phyloP scores from a whole-genome alignment of 2,888 invertebrate genomes.

The Drosophila antonietae region DNA sequence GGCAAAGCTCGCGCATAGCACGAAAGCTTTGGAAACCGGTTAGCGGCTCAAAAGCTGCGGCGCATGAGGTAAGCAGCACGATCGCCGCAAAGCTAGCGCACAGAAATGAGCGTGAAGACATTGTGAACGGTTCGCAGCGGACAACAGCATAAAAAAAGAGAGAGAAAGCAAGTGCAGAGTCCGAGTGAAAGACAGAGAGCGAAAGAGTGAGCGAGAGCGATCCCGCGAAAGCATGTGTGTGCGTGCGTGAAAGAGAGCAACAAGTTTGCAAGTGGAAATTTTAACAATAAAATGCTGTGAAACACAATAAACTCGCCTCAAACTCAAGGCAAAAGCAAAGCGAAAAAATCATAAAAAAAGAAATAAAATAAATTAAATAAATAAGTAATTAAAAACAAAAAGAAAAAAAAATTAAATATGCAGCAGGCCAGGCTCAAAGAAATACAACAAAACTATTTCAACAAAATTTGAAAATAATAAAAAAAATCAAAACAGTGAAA shows the following conservation, averaged over 20 bases:
- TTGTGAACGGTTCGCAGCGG: conserved; percentile 81
- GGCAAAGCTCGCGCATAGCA: conserved; percentile 24
- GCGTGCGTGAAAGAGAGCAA: conserved; percentile 62
- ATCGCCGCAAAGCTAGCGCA: conserved; percentile 65
- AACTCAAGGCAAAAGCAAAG: conserved; percentile 53
- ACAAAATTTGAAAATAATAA: conserved; percentile 35
- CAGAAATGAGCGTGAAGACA: conserved; percentile 82
- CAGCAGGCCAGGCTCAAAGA: conserved; percentile 13
- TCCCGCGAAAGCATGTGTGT: conserved; percentile 41
- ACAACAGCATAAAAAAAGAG: conserved; percentile 35
- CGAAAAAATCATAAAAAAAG: conserved; percentile 25
- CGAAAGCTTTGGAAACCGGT: conserved; percentile 66
- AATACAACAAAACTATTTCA: conserved; percentile 16
- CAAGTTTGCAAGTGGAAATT: conserved; percentile 79
- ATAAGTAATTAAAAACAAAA: conserved; percentile 26
- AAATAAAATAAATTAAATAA: conserved; percentile 13
- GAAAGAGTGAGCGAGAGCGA: conserved; percentile 23
- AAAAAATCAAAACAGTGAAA: conserved; percentile 48
- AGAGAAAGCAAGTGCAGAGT: conserved; percentile 28
- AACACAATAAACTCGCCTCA: conserved; percentile 56
- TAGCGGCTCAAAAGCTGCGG: conserved; percentile 63
- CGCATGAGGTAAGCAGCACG: conserved; percentile 71
- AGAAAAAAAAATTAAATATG: conserved; percentile 18
- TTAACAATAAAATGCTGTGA: conserved; percentile 76
- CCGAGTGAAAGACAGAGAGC: conserved; percentile 14